These are phyloP conservation scores for Trichopoda pennipes DNA, from an alignment of 2,888 invertebrate species.

Conservation along the genomic window DNA sequence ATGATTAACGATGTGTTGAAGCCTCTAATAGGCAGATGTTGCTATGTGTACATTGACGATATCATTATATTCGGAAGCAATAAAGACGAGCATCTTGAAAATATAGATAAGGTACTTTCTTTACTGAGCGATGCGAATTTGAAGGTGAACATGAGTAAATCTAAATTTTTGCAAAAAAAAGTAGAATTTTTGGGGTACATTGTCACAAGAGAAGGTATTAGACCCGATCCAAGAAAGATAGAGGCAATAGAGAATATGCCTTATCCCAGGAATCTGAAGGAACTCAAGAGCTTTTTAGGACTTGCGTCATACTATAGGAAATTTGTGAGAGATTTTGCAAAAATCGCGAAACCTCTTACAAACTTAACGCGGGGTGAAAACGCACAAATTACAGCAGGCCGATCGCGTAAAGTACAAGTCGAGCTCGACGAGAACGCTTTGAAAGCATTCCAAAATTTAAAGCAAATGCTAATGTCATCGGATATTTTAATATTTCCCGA, in stretches of 20 bases:
- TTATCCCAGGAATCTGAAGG: conserved; percentile 54
- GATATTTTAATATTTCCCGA: conserved; percentile 64
- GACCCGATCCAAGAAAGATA: conserved; percentile 49
- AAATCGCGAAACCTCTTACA: conserved; percentile 63
- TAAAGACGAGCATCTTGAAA: conserved; percentile 44
- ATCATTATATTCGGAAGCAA: conserved; percentile 65
- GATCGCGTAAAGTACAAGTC: conserved; percentile 59
- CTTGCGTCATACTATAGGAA: conserved; percentile 62
- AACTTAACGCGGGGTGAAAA: conserved; percentile 66
- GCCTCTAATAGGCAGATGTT: conserved; percentile 58
- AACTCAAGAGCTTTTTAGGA: conserved; percentile 61
- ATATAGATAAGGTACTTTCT: conserved; percentile 51
- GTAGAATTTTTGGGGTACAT: conserved; percentile 63
- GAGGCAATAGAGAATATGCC: conserved; percentile 44
- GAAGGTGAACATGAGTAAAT: conserved; percentile 57
- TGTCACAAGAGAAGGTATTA: conserved; percentile 56
- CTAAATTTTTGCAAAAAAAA: conserved; percentile 55
- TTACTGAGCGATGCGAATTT: conserved; percentile 24
- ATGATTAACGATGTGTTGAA: conserved; percentile 69
- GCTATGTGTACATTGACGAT: conserved; percentile 68
- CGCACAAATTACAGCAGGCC: conserved; percentile 57
- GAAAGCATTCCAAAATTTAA: conserved; percentile 64
- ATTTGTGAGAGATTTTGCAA: conserved; percentile 65
- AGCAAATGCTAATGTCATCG: conserved; percentile 56
- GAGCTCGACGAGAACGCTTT: conserved; percentile 42